Evolutionary conservation across 2,888 invertebrate species (phyloP), one percentile per base, ranked within the genome.

Genomic region (Stenolophus ochropezus): DNA sequence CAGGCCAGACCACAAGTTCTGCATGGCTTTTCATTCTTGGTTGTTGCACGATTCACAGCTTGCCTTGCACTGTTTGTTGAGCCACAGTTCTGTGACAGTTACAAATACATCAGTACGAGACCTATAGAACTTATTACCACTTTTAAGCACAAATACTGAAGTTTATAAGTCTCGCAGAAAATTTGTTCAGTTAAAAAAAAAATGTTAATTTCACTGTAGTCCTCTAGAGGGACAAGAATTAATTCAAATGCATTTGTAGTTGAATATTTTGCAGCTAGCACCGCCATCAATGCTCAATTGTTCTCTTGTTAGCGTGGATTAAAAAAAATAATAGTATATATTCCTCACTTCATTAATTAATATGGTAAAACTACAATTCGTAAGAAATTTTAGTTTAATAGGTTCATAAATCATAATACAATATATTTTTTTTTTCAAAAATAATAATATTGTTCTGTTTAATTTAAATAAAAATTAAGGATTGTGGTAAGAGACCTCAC

Each of bases 171-270:
- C 61, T 61, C 61, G 61, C 14, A n/a, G 20, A 23, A 23, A 61
- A 25, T 23, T n/a, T 14, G 23, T 61, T 61, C 23, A 56, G 0
- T 56, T 56, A 25, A 20, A 11, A 42, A n/a, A n/a, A 42, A 3
- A 11, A 42, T 23, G 61, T 20, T 56, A 56, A 61, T 23, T 61
- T 25, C n/a, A 61, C 14, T 61, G 61, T 27, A 25, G 25, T 61
- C 25, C 61, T 61, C 18, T 16, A 69, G 16, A 33, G 27, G 33
- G 65, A 69, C 33, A 69, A 65, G 33, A 69, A 23, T 42, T 20
- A 14, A 33, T 61, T 61, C 14, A 80, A 80, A 73, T 80, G 80
- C 80, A 80, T 80, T 80, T 80, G 80, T 80, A 80, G 80, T 53
- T 18, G 25, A 58, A 42, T 79, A 56, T 80, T 58, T 80, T 80